These are phyloP conservation scores for Brachypteracias leptosomus DNA, from an alignment of 2,113 vertebrate genomes.

Conservation along the genomic window DNA sequence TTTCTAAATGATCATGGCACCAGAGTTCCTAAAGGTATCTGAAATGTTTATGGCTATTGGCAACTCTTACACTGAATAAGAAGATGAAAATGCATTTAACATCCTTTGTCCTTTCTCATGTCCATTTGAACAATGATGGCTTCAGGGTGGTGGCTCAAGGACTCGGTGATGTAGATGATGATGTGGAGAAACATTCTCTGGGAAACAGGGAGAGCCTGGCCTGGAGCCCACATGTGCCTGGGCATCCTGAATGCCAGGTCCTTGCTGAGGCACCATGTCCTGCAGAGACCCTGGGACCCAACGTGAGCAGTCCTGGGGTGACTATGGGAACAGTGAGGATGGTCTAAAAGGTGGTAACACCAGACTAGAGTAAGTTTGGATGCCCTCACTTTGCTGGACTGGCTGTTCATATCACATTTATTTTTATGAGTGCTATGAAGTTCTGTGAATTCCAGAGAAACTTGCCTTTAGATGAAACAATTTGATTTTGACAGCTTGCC, in stretches of 20 bases:
- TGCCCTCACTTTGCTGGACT: background rate
- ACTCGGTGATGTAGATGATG: background rate
- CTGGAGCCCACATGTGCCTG: background rate
- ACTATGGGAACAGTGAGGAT: background rate
- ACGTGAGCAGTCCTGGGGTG: accelerated
- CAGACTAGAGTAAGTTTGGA: accelerated
- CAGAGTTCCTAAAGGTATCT: background rate
- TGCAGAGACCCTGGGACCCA: background rate
- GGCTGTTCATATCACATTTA: background rate
- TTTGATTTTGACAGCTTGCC: background rate
- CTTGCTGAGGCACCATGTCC: background rate
- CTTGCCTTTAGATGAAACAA: background rate
- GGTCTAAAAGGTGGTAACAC: background rate
- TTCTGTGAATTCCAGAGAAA: background rate
- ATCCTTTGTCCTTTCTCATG: background rate
- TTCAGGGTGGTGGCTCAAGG: background rate
- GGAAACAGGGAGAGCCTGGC: background rate
- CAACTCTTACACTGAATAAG: background rate
- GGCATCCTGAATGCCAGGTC: accelerated
- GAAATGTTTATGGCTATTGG: background rate
- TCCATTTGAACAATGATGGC: background rate
- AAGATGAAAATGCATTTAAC: background rate
- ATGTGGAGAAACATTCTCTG: background rate
- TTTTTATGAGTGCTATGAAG: background rate
- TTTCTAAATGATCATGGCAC: background rate